Conservation (phyloP, 2,888 invertebrate species). For the Dione vanillae region DNA sequence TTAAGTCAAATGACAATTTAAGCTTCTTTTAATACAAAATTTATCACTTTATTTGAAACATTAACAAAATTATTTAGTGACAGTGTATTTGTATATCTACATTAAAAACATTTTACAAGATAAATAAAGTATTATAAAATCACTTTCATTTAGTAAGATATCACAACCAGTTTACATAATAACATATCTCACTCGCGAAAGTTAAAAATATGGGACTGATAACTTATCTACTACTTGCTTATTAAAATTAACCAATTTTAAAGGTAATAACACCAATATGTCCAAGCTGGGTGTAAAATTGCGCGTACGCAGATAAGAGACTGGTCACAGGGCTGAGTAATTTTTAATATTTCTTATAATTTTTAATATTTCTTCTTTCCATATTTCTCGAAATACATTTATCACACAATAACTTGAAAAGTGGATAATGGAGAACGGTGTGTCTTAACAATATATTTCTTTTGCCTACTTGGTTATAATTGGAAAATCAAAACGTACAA, state of each 20-base stretch:
- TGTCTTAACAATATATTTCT: too few relatives aligned
- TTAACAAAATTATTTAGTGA: background rate
- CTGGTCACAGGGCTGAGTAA: constrained; percentile 34
- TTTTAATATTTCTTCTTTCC: too few relatives aligned
- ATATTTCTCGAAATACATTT: too few relatives aligned
- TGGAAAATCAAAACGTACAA: too few relatives aligned
- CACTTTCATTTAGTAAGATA: constrained; percentile 27
- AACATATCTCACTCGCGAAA: constrained; percentile 39
- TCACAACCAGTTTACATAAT: constrained; percentile 40
- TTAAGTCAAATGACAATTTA: too few relatives aligned
- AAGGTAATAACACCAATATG: constrained; percentile 40
- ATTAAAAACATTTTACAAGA: background rate
- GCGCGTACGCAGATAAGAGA: constrained; percentile 58
- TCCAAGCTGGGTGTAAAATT: constrained; percentile 53
- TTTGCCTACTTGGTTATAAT: too few relatives aligned
- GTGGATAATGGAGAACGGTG: background rate
- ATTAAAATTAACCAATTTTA: constrained; percentile 43
- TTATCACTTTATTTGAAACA: background rate
- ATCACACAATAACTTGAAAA: too few relatives aligned
- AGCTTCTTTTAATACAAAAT: too few relatives aligned
- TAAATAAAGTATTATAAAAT: background rate
- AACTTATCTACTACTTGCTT: constrained; percentile 40
- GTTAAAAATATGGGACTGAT: constrained; percentile 37
- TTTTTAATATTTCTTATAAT: background rate
- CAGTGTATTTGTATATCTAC: background rate